Evolutionary conservation across 2,888 invertebrate species (phyloP), one percentile per base, ranked within the genome.

Genomic region (Junonia oenone): DNA sequence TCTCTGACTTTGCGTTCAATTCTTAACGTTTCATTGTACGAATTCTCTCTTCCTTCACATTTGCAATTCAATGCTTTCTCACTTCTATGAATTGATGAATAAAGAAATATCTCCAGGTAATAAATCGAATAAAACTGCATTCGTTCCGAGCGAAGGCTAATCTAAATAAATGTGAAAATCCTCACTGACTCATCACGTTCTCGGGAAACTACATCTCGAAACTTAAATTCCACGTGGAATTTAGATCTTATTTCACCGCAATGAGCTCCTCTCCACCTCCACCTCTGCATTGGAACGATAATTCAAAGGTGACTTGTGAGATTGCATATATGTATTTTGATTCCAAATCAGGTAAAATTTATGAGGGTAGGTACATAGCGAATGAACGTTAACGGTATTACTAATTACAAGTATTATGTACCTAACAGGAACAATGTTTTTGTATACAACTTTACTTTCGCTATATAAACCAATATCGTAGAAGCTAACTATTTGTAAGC

Each of bases 101-200:
- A 38, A 51, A 55, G 51, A 51, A 48, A 51, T 55, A 58, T 55
- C 55, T 49, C 37, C 33, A 45, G 51, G 51, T 48, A 55, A 55
- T 55, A 55, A 55, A 58, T 55, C 55, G 51, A 58, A 58, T 55
- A 50, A 55, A 55, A 45, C 49, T 55, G 49, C 49, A 55, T 45
- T 45, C 43, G 26, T 13, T 43, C 13, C 26, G 55, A 38, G 38
- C 46, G 38, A 27, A 29, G 45, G 33, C 37, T 51, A 57, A 56
- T 56, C 40, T 51, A 51, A 56, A 63, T 58, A 61, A 56, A 58
- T 46, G 55, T 51, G 55, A 51, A 57, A 56, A 53, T 57, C 38
- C 45, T 52, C 40, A 52, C 52, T 52, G 37, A 46, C 27, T 52
- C 52, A 46, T 46, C 52, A 37, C 52, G 29, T 52, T 52, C 52